Conservation (phyloP, 2,113 vertebrate genomes). For the Entomyzon cyanotis region DNA sequence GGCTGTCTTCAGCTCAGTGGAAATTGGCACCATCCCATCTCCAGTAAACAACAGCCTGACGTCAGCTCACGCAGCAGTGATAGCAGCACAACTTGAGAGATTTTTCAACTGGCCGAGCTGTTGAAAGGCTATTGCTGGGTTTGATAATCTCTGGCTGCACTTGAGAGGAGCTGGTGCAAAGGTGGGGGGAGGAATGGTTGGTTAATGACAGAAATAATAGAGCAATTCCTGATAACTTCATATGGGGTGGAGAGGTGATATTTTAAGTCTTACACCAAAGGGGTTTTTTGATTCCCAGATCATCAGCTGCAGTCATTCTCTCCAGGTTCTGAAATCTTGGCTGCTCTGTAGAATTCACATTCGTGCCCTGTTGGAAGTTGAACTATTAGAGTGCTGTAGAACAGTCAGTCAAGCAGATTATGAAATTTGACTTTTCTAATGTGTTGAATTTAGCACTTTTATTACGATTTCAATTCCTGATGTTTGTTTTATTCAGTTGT, state of each 20-base stretch:
- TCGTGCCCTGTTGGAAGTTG: neutral
- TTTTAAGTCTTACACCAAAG: neutral
- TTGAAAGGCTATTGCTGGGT: slow-evolving; percentile 64
- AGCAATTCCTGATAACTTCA: slow-evolving; percentile 55
- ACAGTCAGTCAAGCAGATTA: slow-evolving; percentile 43
- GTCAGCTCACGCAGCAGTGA: slow-evolving; percentile 42
- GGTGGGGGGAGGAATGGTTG: slow-evolving; percentile 5
- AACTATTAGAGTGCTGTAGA: slow-evolving; percentile 3
- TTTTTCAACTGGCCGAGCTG: slow-evolving; percentile 48
- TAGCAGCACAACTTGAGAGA: slow-evolving; percentile 58
- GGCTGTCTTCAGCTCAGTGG: slow-evolving; percentile 70
- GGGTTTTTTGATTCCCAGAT: neutral
- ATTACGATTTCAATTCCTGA: neutral
- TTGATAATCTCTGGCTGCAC: slow-evolving; percentile 68
- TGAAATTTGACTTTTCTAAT: slow-evolving; percentile 37
- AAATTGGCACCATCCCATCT: slow-evolving; percentile 72
- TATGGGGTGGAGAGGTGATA: neutral
- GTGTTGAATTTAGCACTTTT: slow-evolving; percentile 19
- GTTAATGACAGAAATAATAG: slow-evolving; percentile 65
- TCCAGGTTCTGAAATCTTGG: slow-evolving; percentile 6
- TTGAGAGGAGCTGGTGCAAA: slow-evolving; percentile 46
- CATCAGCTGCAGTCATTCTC: rapidly evolving
- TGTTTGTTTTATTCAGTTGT: slow-evolving; percentile 1
- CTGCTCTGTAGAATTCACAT: neutral
- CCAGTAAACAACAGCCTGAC: slow-evolving; percentile 75